These are phyloP conservation scores for Octodonta nipae DNA, from an alignment of 2,888 invertebrate genomes.

Conservation along the genomic window DNA sequence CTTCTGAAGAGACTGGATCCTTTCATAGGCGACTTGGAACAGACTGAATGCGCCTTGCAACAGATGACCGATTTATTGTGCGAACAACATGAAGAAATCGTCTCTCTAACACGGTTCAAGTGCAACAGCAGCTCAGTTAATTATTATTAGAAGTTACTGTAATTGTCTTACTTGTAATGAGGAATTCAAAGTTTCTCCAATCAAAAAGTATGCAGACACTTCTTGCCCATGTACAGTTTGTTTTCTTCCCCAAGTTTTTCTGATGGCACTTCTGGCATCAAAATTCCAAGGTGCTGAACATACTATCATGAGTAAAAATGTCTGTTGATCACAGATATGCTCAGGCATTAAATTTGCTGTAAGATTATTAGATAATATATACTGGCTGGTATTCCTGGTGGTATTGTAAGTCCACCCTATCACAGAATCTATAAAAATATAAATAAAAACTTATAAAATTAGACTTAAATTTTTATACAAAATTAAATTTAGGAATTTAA, in stretches of 20 bases:
- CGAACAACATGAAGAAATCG: no score
- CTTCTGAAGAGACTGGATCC: no score
- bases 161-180: slow-evolving; percentile 39
- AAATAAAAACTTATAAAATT: no score
- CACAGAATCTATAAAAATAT: slow-evolving; percentile 28
- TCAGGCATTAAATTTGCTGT: slow-evolving; percentile 19
- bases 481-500: no score
- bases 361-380: slow-evolving; percentile 39
- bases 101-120: no score
- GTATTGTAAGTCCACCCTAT: slow-evolving; percentile 64
- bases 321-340: slow-evolving; percentile 19
- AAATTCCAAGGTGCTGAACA: slow-evolving; percentile 60
- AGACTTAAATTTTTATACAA: no score
- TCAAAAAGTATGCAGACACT: slow-evolving; percentile 20
- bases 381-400: slow-evolving; percentile 56
- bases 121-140: no score
- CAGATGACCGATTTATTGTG: no score
- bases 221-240: slow-evolving; percentile 18
- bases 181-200: slow-evolving; percentile 47
- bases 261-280: slow-evolving; percentile 49
- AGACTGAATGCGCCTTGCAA: no score
- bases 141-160: no score
- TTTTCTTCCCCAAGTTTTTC: slow-evolving; percentile 54
- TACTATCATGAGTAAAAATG: slow-evolving; percentile 48
- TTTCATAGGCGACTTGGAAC: no score